A percentile compares a stretch with the other conserved stretches of the same genome.
phyloP scores from a whole-genome alignment of 2,888 invertebrate species.

The Phragmatobia fuliginosa region DNA sequence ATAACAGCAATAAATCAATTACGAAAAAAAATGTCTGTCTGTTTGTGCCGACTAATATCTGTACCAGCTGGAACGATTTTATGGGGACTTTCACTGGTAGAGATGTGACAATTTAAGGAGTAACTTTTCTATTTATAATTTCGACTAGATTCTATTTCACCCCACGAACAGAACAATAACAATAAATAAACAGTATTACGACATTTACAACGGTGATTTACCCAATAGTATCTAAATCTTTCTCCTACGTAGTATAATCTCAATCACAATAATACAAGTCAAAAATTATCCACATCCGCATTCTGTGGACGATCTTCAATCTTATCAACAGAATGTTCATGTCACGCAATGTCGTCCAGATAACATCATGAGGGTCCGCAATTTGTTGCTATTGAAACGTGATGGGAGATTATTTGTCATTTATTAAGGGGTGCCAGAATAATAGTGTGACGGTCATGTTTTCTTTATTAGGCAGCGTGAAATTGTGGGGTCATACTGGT shows the following conservation, averaged over 20 bases:
- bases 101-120: too few species aligned
- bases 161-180: too few species aligned
- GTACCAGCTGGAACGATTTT: too few species aligned
- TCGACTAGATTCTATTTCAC: too few species aligned
- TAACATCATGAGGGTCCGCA: slow-evolving; percentile 52
- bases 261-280: slow-evolving; percentile 45
- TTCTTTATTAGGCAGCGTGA: slow-evolving; percentile 6
- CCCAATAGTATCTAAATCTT: slow-evolving; percentile 3
- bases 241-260: slow-evolving; percentile 26
- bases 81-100: too few species aligned
- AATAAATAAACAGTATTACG: not conserved
- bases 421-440: slow-evolving; percentile 16
- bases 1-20: too few species aligned
- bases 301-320: slow-evolving; percentile 41
- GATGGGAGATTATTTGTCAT: slow-evolving; percentile 37
- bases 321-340: slow-evolving; percentile 47
- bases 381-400: slow-evolving; percentile 47
- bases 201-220: not conserved
- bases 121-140: too few species aligned
- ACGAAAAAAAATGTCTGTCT: too few species aligned
- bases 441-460: slow-evolving; percentile 11
- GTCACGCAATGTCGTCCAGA: slow-evolving; percentile 46
- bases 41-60: too few species aligned
- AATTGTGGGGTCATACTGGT: slow-evolving; percentile 5
- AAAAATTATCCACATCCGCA: slow-evolving; percentile 46